Evolutionary conservation across 1,140 invertebrate genomes (phyloP), one percentile per base, ranked within the genome.

Genomic region (Semibalanus balanoides): DNA sequence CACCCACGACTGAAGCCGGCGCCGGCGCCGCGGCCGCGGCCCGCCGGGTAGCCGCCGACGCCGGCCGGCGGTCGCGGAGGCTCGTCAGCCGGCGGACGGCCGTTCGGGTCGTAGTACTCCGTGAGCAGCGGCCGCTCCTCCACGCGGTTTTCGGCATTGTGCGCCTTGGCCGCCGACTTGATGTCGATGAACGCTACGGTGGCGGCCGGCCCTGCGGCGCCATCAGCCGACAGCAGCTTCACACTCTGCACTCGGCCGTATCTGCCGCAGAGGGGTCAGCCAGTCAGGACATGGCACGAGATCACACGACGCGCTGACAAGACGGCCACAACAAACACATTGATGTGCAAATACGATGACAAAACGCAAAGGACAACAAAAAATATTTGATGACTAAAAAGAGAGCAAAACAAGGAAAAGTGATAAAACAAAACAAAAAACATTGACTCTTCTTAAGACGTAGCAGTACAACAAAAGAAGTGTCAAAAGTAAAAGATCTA

Each of bases 171-270:
- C 81, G 95, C 94, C 81, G 93, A 95, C 86, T 94, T 95, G 87
- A 96, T 96, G 88, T 97, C 95, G 89, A 95, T 95, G 88, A 96
- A 96, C 82, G 94, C 93, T 83, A 96, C 93, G 82, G 93, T 94
- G 83, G 93, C 94, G 81, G 82, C 81, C 79, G 82, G 81, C 80
- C 84, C 85, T 76, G 78, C 83, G 78, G 82, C 82, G 75, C 79
- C 83, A 82, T 82, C 78, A 51, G 79, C 79, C 28, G 77, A 74
- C 78, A 86, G 82, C 75, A 87, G 80, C 79, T 85, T 86, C 31
- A 87, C 86, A 81, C 84, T 86, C 79, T 87, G 86, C 72, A 87
- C 86, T 80, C 85, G 86, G 75, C 86, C 86, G 85, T 86, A 87
- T 80, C 86, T 87, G 87, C 70, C 88, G 88, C 79, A 74, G 82